Base-by-base conservation (phyloP, 2,888 invertebrate species). In the Drosophila rubida region DNA sequence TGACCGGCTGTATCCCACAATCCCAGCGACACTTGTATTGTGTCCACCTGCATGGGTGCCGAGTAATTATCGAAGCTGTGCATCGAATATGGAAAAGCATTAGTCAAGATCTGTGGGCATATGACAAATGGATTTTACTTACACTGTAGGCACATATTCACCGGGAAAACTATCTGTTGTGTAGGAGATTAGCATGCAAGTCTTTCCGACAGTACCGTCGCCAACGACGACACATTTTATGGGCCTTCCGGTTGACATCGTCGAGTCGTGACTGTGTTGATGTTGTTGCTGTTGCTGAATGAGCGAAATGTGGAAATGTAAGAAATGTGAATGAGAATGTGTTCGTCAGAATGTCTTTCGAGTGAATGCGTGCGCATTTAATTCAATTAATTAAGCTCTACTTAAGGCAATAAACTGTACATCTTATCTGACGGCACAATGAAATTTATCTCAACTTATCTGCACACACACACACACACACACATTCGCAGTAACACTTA, bases 11-110 rank as follows among this genome's bases (percentile, higher is more conserved):
- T 99, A 93, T 99, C 99, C 99, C 99, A 99, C 50, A 99, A 93
- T 13, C 99, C 99, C 84, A 99, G 93, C 87, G 98, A 98, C 11
- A 99, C 99, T 73, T 98, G 97, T 85, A 98, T 97, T 75, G 98
- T 97, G 93, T 99, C 99, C 64, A 99, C 98, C 85, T 98, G 98
- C 97, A 99, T 98, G 48, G 98, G 98, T 48, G 99, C 98, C 44
- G 99, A 99, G 92, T 99, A 99, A 93, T 99, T 99, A 93, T 99
- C 99, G 93, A 99, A 99, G 88, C 99, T 88, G 55, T 57, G 11
- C 2, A 35, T 35, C 37, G 11, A 16, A 35, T 23, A 54, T 14
- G 25, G n/a, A 54, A 6, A 23, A 46, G 25, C 32, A 48, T 32
- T 39, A 53, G 55, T 22, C 14, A 11, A 14, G 46, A 44, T 55